Conservation (phyloP, 2,113 vertebrate genomes). For the Phalacrocorax carbo region DNA sequence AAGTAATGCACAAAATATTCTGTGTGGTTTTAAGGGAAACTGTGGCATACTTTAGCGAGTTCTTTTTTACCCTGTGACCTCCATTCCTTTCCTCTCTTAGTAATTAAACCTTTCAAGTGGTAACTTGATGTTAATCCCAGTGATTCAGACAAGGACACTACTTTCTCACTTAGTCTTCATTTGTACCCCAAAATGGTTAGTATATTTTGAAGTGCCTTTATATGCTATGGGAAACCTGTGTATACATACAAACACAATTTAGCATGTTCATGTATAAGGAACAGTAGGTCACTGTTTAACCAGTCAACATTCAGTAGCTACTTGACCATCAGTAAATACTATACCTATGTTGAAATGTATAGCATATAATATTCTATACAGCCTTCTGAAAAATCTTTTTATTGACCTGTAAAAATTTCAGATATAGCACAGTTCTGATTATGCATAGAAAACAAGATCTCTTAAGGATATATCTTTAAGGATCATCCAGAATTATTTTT, state of each 20-base stretch:
- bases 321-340: not conserved
- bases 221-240: not conserved
- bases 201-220: not conserved
- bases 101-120: not conserved
- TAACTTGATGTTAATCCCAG: not conserved
- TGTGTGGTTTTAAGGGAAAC: not conserved
- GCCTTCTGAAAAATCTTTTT: not conserved
- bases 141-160: not conserved
- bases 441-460: not conserved
- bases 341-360: not conserved
- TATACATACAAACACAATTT: not conserved
- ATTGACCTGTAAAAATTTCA: not conserved
- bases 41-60: not conserved
- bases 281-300: not conserved
- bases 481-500: not conserved
- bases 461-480: not conserved
- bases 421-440: not conserved
- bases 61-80: not conserved
- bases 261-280: rapidly evolving
- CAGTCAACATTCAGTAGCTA: not conserved
- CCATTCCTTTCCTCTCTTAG: not conserved
- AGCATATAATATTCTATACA: not conserved
- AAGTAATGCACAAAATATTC: not conserved
- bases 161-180: not conserved
- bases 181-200: not conserved